Base-by-base conservation (phyloP, 2,888 invertebrate species). In the Acanthosepion esculentum region DNA sequence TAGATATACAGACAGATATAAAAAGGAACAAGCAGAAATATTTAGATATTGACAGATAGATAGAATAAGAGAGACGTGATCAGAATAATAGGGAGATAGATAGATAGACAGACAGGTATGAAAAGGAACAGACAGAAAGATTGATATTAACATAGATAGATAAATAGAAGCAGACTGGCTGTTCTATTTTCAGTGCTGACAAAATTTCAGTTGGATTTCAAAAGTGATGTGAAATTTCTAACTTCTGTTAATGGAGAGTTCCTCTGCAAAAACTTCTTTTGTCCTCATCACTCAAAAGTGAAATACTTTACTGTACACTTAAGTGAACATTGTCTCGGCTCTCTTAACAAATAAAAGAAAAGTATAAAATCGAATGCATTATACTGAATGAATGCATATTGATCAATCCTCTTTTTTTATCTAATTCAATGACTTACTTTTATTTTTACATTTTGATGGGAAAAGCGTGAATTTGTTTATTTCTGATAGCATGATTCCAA, bases 241-340 rank as follows among this genome's bases (percentile, higher is more conserved):
- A 78, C 78, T 33, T 78, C 78, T 15, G 33, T 15, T n/a, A 78
- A 78, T 78, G n/a, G 78, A 78, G 78, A 78, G 78, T 78, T 78
- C 78, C 78, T 78, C 15, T n/a, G 15, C 15, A n/a, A 33, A 78
- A n/a, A n/a, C n/a, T n/a, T n/a, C 78, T n/a, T 78, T 78, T 78
- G 78, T 78, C 78, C 78, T 78, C 8, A 4, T 78, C 78, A 78
- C 78, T 78, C 78, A 12, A n/a, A n/a, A n/a, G n/a, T 33, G n/a
- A 78, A 78, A 78, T n/a, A 33, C n/a, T 78, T 78, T 33, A 33
- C n/a, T 15, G 78, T 15, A 78, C 78, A 78, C 10, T 78, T n/a
- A 78, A 78, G 78, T 78, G n/a, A 78, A 78, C n/a, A 78, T 78
- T 33, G n/a, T 78, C 78, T 78, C 78, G 78, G n/a, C n/a, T 78